Base-by-base conservation (phyloP, 2,797 vertebrate species). In the Etheostoma perlongum region DNA sequence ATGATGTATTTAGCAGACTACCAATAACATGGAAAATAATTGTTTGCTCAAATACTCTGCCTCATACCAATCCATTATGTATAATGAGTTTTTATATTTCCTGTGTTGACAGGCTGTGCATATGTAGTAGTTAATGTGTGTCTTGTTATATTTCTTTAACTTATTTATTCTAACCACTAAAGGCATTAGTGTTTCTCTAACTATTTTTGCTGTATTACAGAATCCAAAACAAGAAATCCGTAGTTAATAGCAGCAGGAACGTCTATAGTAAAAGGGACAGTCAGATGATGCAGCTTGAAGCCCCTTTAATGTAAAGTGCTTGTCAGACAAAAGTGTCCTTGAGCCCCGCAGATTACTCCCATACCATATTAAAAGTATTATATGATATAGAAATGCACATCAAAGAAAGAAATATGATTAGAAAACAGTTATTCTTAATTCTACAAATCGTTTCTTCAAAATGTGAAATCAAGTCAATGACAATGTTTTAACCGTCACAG, bases 1-100 rank as follows among this genome's bases (percentile, higher is more conserved):
- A 91, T 90, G 86, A 85, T 85, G 79, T 79, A 84, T 90, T 93
- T 84, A 86, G 85, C 79, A 85, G 77, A 70, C 70, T 48, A 57
- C 18, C 66, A 59, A 49, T 48, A 69, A 36, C 27, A 18, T 49
- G 27, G 30, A 46, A 69, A 49, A 59, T 49, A 49, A 89, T 62
- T 85, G 76, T 87, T 83, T 84, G 59, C 79, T 77, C 27, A 67
- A 81, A 88, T 48, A 46, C 62, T 69, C 40, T 54, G 27, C n/a
- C 40, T 74, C 72, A 48, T 19, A 57, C 33, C 61, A 33, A 76
- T 86, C 61, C 23, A 65, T 86, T 77, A 58, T 47, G 70, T 46
- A 23, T 42, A 80, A 74, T 73, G 33, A 40, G 4, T 61, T 36
- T 74, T 78, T 68, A 60, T 66, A 60, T 75, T 74, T 76, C 30